Evolutionary conservation across 2,888 invertebrate species (phyloP).

Genomic region (Acronicta leporina): DNA sequence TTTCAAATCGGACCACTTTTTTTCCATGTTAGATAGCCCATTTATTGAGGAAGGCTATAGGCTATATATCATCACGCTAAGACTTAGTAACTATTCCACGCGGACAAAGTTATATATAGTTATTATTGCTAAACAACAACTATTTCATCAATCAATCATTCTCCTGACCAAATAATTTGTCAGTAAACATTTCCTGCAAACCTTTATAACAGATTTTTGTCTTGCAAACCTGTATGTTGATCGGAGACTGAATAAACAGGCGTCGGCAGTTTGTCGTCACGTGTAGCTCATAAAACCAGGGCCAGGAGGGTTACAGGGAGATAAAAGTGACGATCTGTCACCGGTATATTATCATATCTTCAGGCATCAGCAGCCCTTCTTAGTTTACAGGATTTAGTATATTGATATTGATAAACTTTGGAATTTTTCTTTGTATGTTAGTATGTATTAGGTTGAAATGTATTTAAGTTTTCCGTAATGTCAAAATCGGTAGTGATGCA

Average conservation of each 20-base stretch:
- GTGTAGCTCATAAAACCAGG: constrained; percentile 53
- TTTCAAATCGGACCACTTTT: too few relatives aligned
- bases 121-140: too few relatives aligned
- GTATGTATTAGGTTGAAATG: background rate
- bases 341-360: constrained; percentile 55
- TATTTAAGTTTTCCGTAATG: background rate
- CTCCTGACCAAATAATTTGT: constrained; percentile 9
- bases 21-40: too few relatives aligned
- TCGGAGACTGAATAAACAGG: constrained; percentile 55
- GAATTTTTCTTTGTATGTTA: background rate
- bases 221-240: constrained; percentile 47
- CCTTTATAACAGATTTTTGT: constrained; percentile 40
- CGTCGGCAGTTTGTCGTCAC: constrained; percentile 56
- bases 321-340: constrained; percentile 56
- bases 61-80: too few relatives aligned
- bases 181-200: constrained; percentile 9
- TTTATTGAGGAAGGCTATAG: too few relatives aligned
- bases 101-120: too few relatives aligned
- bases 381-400: constrained; percentile 32
- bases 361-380: constrained; percentile 32
- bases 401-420: constrained; percentile 21
- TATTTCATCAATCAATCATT: background rate
- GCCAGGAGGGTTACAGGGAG: constrained; percentile 47
- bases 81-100: too few relatives aligned
- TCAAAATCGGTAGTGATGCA: too few relatives aligned